Base-by-base conservation (phyloP, 2,797 vertebrate genomes). In the Okamejei kenojei region DNA sequence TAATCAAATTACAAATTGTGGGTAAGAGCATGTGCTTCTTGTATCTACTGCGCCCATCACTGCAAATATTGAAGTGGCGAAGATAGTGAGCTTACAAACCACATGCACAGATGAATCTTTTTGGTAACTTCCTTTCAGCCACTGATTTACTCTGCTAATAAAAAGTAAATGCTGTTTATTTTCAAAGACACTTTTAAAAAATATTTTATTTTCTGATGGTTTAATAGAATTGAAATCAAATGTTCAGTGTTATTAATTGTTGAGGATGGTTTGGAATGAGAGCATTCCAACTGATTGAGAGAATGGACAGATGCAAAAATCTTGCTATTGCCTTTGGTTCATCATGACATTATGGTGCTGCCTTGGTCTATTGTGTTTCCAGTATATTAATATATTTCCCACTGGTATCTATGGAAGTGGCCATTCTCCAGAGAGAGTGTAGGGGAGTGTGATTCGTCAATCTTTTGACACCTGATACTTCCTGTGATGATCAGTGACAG, bases 71-170 rank as follows among this genome's bases (percentile, higher is more conserved):
- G 35, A 32, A 38, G n/a, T 68, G 84, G 68, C 84, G 8, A 29
- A 90, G 61, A 15, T 65, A 6, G 8, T 21, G 7, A 68, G 32
- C 65, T 38, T 2, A 58, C 58, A 29, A 6, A 10, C 82, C 8
- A 21, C 88, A 38, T 21, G 17, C 88, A 38, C 23, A 10, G 29
- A 29, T 71, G n/a, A 71, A 38, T 68, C 3, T 35, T 65, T 65
- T 71, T 90, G 23, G 5, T 32, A 90, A 90, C 35, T 58, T 74
- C 35, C 68, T 38, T 58, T 91, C 68, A 74, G 71, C 71, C 71
- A 92, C 38, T 92, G 65, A 76, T 54, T 92, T 92, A 26, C 38
- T 54, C 71, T 29, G 71, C 71, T 73, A 92, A 92, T 76, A 6
- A 54, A 74, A 68, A 88, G 2, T 58, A n/a, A 32, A 86, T n/a